Evolutionary conservation across 2,797 vertebrate species (phyloP), one percentile per base, ranked within the genome.

Genomic region (Liasis olivaceus): DNA sequence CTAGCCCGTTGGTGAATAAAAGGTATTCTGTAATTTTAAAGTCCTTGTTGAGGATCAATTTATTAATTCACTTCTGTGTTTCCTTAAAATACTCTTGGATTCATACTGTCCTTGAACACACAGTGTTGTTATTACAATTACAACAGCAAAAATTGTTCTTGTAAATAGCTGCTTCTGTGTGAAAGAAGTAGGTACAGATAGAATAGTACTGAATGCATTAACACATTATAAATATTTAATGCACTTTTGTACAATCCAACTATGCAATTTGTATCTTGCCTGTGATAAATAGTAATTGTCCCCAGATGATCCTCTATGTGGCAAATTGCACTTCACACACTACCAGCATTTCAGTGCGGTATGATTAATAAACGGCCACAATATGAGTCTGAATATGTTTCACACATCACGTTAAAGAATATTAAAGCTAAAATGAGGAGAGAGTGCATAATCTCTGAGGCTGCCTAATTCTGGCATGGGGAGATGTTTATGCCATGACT

Each of bases 1-100:
- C 87, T 94, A 59, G 20, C 60, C 31, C 51, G 20, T 66, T 88
- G 63, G 47, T 20, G 24, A 47, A 64, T 63, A 90, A 93, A 90
- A 90, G n/a, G 11, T 69, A 47, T 28, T 54, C 63, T 20, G 64
- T 77, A 81, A 63, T 69, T 87, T 77, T 81, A 87, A 88, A 2
- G 2, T 31, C 20, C 56, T 87, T 87, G 8, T 90, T 93, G 47
- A 22, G 13, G n/a, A 84, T 90, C 51, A 87, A 51, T 93, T 87
- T 90, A 87, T 77, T 87, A 63, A 87, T 51, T 47, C 9, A 58
- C 2, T 88, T 58, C 47, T 81, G 6, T 87, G 64, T 63, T 22
- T 7, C 4, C 24, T 31, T 58, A 84, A 89, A 87, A 59, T 51
- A 47, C 11, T 63, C 13, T 36, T 88, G 1, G 12, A 81, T 88